A percentile compares a stretch with the other conserved stretches of the same genome.
phyloP scores from a whole-genome alignment of 35 echinoderm and acorn worm genomes.

The Apostichopus japonicus region DNA sequence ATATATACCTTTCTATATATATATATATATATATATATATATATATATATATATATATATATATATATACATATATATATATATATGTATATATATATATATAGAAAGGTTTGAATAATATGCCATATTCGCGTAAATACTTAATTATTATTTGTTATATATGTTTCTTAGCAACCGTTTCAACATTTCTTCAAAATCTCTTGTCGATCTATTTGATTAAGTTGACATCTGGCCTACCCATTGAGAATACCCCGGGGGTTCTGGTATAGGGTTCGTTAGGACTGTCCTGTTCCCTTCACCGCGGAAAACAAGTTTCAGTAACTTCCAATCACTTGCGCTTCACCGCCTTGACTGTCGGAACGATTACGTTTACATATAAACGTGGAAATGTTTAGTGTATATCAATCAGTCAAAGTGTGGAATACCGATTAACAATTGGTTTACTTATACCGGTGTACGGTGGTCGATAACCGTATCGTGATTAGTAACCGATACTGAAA shows the following conservation, averaged over 20 bases:
- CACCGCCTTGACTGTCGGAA: not conserved
- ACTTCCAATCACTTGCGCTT: not conserved
- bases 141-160: not conserved
- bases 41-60: no score
- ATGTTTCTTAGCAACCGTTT: not conserved
- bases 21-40: no score
- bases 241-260: not conserved
- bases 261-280: not conserved
- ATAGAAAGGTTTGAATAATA: no score
- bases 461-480: no score
- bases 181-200: not conserved
- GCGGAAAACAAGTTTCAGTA: not conserved
- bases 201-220: not conserved
- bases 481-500: no score
- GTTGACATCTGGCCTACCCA: not conserved
- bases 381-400: not conserved
- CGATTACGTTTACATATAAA: not conserved
- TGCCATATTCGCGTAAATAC: no score
- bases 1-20: no score
- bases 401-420: no score
- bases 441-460: no score
- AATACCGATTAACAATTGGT: no score
- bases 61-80: no score
- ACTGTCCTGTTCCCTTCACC: not conserved
- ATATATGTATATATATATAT: no score